Evolutionary conservation across 2,797 vertebrate genomes (phyloP), one percentile per base, ranked within the genome.

Genomic region (Gymnoscopelus braueri): DNA sequence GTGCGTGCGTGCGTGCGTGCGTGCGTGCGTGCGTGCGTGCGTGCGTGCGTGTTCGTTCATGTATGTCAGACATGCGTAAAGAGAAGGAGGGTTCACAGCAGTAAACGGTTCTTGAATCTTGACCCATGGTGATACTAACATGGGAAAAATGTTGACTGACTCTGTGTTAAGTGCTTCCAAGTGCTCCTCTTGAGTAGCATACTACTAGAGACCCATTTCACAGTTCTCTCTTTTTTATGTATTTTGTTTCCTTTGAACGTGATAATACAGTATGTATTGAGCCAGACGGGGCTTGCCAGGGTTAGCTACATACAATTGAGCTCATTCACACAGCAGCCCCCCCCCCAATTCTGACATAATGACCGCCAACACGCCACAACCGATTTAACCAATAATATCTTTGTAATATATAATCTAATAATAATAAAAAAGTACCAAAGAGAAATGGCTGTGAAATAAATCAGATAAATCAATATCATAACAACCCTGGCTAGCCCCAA

Each of bases 1-100:
- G 32, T 67, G 55, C 65, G 49, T 77, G 63, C 63, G 53, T 50
- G 13, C 68, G 72, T 49, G 65, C 47, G 58, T 13, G 54, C 11
- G 54, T 13, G 23, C 24, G 54, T 12, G 24, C 13, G 54, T 26
- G 52, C 29, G 24, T 32, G 55, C 29, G 26, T 60, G 54, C 39
- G 55, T 62, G n/a, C 35, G 57, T 14, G 56, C 1, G 24, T 26
- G 47, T 48, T 8, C 12, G 3, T 48, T 8, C 12, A 12, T 48
- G 47, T 48, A 8, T 8, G 47, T 2, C 7, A 48, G 47, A 48
- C 7, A 48, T 8, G 7, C 7, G 8, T 24, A 52, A 55, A 32
- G 12, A 13, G 44, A 67, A 48, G 7, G 44, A 15, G 24, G 12
- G 24, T 23, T 24, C 19, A 48, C 67, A 53, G 12, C 26, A 13